A percentile compares a stretch with the other conserved stretches of the same genome.
phyloP scores from a whole-genome alignment of 1,140 invertebrate genomes.

The Lordiphosa clarofinis region DNA sequence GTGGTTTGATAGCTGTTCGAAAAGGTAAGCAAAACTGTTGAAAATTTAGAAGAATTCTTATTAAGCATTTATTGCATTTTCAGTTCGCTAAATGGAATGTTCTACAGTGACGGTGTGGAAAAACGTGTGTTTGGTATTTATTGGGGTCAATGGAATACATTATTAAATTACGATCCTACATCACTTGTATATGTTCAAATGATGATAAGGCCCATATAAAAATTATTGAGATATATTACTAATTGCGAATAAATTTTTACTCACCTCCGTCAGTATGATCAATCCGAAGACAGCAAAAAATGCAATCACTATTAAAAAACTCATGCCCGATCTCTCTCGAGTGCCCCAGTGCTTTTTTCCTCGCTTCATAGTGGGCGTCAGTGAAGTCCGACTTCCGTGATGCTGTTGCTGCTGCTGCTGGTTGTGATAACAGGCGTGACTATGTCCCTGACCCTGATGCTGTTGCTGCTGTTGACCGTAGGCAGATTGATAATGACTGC shows the following conservation, averaged over 20 bases:
- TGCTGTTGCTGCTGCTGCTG: slow-evolving; percentile 41
- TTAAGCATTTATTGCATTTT: not conserved
- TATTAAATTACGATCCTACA: not conserved
- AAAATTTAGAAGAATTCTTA: not conserved
- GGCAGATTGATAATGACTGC: slow-evolving; percentile 54
- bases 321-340: slow-evolving; percentile 89
- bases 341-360: slow-evolving; percentile 80
- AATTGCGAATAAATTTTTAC: slow-evolving; percentile 2
- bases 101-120: not conserved
- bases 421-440: slow-evolving; percentile 25
- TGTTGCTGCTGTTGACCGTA: slow-evolving; percentile 51
- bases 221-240: too few relatives aligned
- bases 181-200: not conserved
- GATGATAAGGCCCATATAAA: not conserved
- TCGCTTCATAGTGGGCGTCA: slow-evolving; percentile 67
- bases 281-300: slow-evolving; percentile 93
- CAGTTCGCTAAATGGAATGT: slow-evolving; percentile 1
- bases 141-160: not conserved
- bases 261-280: slow-evolving; percentile 89
- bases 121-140: not conserved
- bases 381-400: slow-evolving; percentile 53
- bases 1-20: not conserved
- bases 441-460: slow-evolving; percentile 34
- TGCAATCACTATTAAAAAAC: slow-evolving; percentile 92
- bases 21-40: not conserved